Evolutionary conservation across 2,888 invertebrate species (phyloP), one percentile per base, ranked within the genome.

Genomic region (Drosophila nigritarsus): DNA sequence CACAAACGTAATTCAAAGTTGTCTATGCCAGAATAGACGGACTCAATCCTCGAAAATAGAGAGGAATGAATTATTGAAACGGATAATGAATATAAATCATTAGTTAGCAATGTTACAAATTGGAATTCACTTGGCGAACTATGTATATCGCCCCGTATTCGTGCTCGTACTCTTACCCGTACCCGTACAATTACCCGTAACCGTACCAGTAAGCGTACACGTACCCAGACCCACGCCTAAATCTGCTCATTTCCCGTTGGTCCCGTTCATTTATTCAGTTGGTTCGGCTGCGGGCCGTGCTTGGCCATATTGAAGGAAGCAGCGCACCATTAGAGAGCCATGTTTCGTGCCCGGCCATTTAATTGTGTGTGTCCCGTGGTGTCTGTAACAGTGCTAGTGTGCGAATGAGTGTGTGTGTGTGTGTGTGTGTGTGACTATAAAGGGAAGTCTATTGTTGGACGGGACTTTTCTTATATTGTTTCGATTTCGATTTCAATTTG

Each of bases 291-390:
- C 60, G 34, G 27, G 34, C 18, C 42, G 29, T 64, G 40, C 20
- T 48, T 30, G 64, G 56, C 59, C 67, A 66, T 50, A 58, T 50
- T 55, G 34, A 6, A 15, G 34, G 42, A 45, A 40, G 55, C 64
- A 29, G 63, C 36, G 27, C 32, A 51, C 18, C 40, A 66, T 59
- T 55, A 34, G 50, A 29, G 38, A n/a, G 53, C 42, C 36, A 60
- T 67, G 60, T 61, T 78, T 65, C 71, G 83, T 76, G 79, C 65
- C 34, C 48, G 69, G 53, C 65, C 86, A 83, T 80, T 81, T 81
- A 85, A 85, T 83, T 75, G 83, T 71, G 75, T 74, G 80, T 74
- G 75, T 67, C 78, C 80, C 66, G 68, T 69, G 65, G 73, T 58
- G 78, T 30, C 51, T 55, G 45, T 15, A 24, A 8, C 15, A 45